Conservation (phyloP, 2,888 invertebrate genomes). For the Nomada hirtipes region DNA sequence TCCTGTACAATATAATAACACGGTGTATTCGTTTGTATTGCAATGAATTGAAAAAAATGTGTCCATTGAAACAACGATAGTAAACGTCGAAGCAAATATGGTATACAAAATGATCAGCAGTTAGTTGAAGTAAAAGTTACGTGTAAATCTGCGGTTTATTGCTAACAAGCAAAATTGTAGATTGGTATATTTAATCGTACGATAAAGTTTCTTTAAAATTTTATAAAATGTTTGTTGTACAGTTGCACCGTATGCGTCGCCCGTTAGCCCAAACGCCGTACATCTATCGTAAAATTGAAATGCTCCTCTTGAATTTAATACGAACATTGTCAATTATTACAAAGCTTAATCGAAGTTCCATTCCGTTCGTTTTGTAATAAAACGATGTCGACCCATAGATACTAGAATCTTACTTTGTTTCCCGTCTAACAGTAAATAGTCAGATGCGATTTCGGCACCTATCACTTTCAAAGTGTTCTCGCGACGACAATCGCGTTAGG, state of each 20-base stretch:
- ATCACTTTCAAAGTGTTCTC: constrained; percentile 15
- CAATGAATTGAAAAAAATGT: not conserved
- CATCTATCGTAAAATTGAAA: constrained; percentile 17
- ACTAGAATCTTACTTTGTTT: constrained; percentile 4
- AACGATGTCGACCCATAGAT: constrained; percentile 3
- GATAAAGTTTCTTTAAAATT: constrained; percentile 33
- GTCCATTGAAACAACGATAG: not conserved
- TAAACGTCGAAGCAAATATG: too few species aligned
- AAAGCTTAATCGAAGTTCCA: constrained; percentile 22
- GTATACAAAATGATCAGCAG: not conserved
- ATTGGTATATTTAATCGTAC: constrained; percentile 15
- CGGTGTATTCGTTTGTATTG: not conserved
- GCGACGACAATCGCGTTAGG: not conserved
- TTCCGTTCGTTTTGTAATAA: not conserved
- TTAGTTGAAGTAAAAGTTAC: constrained; percentile 9
- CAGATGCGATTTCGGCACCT: constrained; percentile 1
- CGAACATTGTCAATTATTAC: constrained; percentile 25
- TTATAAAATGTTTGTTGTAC: constrained; percentile 42
- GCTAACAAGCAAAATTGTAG: constrained; percentile 27
- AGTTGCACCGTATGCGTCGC: constrained; percentile 24
- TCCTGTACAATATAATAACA: not conserved
- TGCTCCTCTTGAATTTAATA: constrained; percentile 36
- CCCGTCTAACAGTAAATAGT: constrained; percentile 11
- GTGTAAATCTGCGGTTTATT: constrained; percentile 27
- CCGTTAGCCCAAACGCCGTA: constrained; percentile 6